Evolutionary conservation across 2,888 invertebrate species (phyloP).

Genomic region (Dynastes hyllus): DNA sequence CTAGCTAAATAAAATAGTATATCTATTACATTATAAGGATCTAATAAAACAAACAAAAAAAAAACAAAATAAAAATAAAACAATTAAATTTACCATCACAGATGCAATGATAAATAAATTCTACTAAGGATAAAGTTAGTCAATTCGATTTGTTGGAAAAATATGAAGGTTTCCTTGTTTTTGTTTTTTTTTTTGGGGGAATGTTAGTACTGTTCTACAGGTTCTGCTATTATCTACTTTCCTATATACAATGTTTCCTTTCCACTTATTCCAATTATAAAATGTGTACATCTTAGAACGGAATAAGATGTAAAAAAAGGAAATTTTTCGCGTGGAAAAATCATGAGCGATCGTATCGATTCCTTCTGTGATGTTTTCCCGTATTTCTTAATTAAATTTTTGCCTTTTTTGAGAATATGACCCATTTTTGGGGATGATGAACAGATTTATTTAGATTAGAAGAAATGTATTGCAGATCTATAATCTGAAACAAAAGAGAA

Average conservation of each 20-base stretch:
- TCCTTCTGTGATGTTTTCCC: slow-evolving; percentile 21
- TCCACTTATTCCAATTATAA: neutral
- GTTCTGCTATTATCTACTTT: slow-evolving; percentile 14
- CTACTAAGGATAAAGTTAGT: slow-evolving; percentile 15
- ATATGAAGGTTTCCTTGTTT: neutral
- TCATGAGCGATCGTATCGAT: neutral
- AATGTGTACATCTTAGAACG: neutral
- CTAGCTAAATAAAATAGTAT: slow-evolving; percentile 3
- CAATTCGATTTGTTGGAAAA: neutral
- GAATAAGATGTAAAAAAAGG: neutral
- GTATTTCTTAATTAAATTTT: too few relatives aligned
- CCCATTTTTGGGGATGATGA: too few relatives aligned
- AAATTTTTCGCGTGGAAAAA: too few relatives aligned
- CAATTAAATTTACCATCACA: slow-evolving; percentile 41
- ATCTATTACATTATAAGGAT: neutral
- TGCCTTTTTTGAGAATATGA: too few relatives aligned
- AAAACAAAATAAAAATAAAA: slow-evolving; percentile 9
- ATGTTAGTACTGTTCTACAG: slow-evolving; percentile 38
- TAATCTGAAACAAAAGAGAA: slow-evolving; percentile 30
- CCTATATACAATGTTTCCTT: neutral
- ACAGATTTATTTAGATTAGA: neutral
- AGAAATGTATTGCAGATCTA: slow-evolving; percentile 30
- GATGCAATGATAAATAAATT: slow-evolving; percentile 45
- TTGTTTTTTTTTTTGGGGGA: neutral
- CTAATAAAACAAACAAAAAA: neutral